These are phyloP conservation scores for Calliphora vomitoria DNA, from an alignment of 2,888 invertebrate species.

Conservation along the genomic window DNA sequence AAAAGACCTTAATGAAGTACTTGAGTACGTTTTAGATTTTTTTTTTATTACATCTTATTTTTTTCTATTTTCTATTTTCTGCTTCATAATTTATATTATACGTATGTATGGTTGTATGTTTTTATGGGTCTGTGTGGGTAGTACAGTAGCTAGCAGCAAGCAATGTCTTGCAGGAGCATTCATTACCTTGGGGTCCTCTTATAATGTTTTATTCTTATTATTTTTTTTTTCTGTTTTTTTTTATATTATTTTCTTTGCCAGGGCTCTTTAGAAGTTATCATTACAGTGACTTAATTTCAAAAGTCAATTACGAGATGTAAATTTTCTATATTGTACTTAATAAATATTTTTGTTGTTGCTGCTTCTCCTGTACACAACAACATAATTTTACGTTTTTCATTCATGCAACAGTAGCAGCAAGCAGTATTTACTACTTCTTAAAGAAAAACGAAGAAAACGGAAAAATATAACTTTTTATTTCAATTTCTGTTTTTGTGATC, in stretches of 20 bases:
- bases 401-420: slow-evolving; percentile 50
- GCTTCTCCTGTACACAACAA: background rate
- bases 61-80: background rate
- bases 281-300: slow-evolving; percentile 74
- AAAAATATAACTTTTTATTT: slow-evolving; percentile 29
- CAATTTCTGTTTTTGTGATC: slow-evolving; percentile 22
- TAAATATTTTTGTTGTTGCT: slow-evolving; percentile 33
- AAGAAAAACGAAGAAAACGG: background rate
- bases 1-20: slow-evolving; percentile 73
- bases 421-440: slow-evolving; percentile 31
- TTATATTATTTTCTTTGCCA: slow-evolving; percentile 33
- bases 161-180: slow-evolving; percentile 28
- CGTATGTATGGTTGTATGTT: background rate
- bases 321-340: slow-evolving; percentile 54
- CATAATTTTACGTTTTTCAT: slow-evolving; percentile 63
- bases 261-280: slow-evolving; percentile 71
- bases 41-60: slow-evolving; percentile 56
- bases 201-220: slow-evolving; percentile 31
- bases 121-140: slow-evolving; percentile 9
- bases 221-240: slow-evolving; percentile 1
- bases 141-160: slow-evolving; percentile 28
- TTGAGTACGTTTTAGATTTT: slow-evolving; percentile 65
- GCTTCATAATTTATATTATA: slow-evolving; percentile 66
- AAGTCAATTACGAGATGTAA: slow-evolving; percentile 73
- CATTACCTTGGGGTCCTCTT: slow-evolving; percentile 65